Base-by-base conservation (phyloP, 37 sponge, comb jelly and placozoan genomes). In the Agelas oroides region DNA sequence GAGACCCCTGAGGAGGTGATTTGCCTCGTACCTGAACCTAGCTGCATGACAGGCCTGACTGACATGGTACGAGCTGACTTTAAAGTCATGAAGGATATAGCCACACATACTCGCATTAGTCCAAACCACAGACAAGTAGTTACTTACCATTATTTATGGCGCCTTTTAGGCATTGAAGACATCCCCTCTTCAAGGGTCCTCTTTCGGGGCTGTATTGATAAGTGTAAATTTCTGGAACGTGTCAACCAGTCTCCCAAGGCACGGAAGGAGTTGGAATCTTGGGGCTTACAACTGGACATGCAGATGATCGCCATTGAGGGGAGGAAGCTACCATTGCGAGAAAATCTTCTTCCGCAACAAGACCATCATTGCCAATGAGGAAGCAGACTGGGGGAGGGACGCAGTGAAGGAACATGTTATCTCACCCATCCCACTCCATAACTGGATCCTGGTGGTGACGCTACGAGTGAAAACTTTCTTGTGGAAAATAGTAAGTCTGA, bases 1-100 rank as follows among this genome's bases (percentile, higher is more conserved):
- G 28, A 25, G 28, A 81, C 61, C 0, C 75, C 61, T 0, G 92
- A 95, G 52, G 70, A 78, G 36, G 79, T 95, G 54, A 91, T 98
- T 39, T 98, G 94, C 71, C 80, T 98, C n/a, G 80, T 98, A 1
- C 98, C 98, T 28, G 98, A 98, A 80, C 80, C 95, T 32, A 94
- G 98, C 79, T 84, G 73, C 53, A 94, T 98, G 95, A 98, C 98
- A 63, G 98, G 97, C 0, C 86, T 97, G 23, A 96, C 92, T 46
- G 94, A 96, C 23, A 38, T 18, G 0, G 92, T 90, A 5, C 25
- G 97, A 0, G 18, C 57, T 70, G 97, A 96, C 79, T 96, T 91
- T 73, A 81, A 77, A 79, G 94, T 91, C 36, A 96, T 96, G 94
- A 96, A 93, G 92, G 97, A 97, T 41, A 41, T 97, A 8, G 97